phyloP scores from a whole-genome alignment of 2,113 vertebrate genomes.

The Catharus bicknelli region DNA sequence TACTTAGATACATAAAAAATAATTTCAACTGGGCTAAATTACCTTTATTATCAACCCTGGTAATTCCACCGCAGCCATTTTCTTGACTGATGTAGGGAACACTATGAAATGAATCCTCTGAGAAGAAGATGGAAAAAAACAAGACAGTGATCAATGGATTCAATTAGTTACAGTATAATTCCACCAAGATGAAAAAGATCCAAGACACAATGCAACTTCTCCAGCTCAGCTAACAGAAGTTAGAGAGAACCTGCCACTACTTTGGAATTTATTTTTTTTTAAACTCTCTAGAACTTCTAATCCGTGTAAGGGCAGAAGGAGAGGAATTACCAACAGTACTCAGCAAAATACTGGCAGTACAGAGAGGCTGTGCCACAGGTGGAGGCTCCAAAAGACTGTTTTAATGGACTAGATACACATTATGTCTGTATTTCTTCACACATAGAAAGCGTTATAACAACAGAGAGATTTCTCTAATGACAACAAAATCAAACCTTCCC shows the following conservation, averaged over 20 bases:
- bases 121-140: slow-evolving; percentile 74
- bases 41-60: slow-evolving; percentile 73
- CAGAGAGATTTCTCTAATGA: slow-evolving; percentile 70
- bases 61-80: slow-evolving; percentile 74
- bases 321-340: slow-evolving; percentile 22
- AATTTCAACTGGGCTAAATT: slow-evolving; percentile 69
- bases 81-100: slow-evolving; percentile 71
- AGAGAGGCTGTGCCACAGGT: slow-evolving; percentile 52
- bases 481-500: slow-evolving; percentile 70
- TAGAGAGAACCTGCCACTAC: not conserved
- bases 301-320: not conserved
- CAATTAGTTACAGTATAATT: slow-evolving; percentile 79
- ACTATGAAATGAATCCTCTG: slow-evolving; percentile 75
- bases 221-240: slow-evolving; percentile 37
- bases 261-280: not conserved
- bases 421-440: slow-evolving; percentile 69
- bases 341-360: slow-evolving; percentile 37
- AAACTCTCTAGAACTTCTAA: slow-evolving; percentile 19
- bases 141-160: slow-evolving; percentile 82
- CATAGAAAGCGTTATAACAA: slow-evolving; percentile 68
- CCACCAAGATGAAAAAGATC: slow-evolving; percentile 71
- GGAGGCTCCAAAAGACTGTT: slow-evolving; percentile 51
- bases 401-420: slow-evolving; percentile 62
- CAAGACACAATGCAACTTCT: slow-evolving; percentile 60
- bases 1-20: slow-evolving; percentile 65